A percentile compares a stretch with the other conserved stretches of the same genome.
Evolutionary conservation across 2,797 vertebrate genomes (phyloP).

Genomic region (Acanthurus tractus): DNA sequence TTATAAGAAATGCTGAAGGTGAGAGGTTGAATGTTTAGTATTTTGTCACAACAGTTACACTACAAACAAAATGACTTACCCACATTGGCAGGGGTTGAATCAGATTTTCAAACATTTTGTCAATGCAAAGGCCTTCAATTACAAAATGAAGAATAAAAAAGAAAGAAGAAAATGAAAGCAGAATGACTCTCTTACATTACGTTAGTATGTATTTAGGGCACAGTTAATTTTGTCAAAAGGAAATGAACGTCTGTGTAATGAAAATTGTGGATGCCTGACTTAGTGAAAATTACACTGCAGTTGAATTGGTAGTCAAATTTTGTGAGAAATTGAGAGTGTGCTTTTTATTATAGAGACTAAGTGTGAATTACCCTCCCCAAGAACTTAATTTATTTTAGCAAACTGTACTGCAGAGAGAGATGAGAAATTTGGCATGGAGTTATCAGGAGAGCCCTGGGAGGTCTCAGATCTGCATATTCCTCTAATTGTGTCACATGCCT

Average conservation of each 20-base stretch:
- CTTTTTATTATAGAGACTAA: conserved; percentile 44
- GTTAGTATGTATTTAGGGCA: conserved; percentile 52
- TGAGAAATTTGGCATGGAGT: conserved; percentile 57
- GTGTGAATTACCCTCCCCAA: conserved; percentile 52
- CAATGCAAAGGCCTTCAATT: conserved; percentile 48
- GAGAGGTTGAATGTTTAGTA: conserved; percentile 36
- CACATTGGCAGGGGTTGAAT: conserved; percentile 56
- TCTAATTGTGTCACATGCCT: conserved; percentile 43
- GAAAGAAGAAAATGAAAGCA: conserved; percentile 31
- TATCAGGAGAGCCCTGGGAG: conserved; percentile 50
- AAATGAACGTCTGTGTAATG: conserved; percentile 47
- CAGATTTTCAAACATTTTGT: conserved; percentile 51
- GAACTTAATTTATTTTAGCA: conserved; percentile 70
- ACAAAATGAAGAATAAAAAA: conserved; percentile 33
- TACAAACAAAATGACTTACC: conserved; percentile 18
- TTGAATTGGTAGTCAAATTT: conserved; percentile 38
- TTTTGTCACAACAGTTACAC: conserved; percentile 44
- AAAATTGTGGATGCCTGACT: conserved; percentile 51
- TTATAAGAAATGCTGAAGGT: neutral
- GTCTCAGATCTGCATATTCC: conserved; percentile 60
- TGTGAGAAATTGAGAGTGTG: conserved; percentile 47
- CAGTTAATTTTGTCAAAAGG: conserved; percentile 57
- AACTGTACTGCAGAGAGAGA: conserved; percentile 52
- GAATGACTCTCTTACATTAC: conserved; percentile 48
- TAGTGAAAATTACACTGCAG: conserved; percentile 35